Evolutionary conservation across 2,888 invertebrate genomes (phyloP), one percentile per base, ranked within the genome.

Genomic region (Boloria selene): DNA sequence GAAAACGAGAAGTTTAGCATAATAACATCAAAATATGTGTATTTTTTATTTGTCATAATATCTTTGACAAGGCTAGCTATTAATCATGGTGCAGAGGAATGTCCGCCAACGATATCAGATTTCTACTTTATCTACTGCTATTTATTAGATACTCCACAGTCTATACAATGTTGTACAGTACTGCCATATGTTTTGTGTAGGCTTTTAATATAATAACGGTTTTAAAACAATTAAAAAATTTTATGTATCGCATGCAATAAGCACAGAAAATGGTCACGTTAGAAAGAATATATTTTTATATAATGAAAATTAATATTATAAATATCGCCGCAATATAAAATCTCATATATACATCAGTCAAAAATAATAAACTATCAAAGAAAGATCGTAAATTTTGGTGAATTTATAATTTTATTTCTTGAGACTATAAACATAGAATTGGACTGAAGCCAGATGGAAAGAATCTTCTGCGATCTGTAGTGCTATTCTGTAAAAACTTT

Each of bases 31-130:
- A 14, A 18, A 26, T 38, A 2, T 10, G 6, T 26, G n/a, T 52
- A 52, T 6, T 26, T 52, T 52, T n/a, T n/a, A 52, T 31, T 31
- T 31, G 31, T 14, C 6, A 7, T 26, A 52, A 31, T 31, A 38
- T 38, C 31, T 52, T n/a, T 52, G n/a, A 26, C 52, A 51, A 51
- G 26, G 22, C 22, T 7, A 52, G 26, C n/a, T 18, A 26, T 52
- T 26, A 52, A n/a, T 52, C 26, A 44, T 7, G n/a, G 0, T 18
- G 22, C 55, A 22, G 14, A 42, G 42, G 44, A 56, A 51, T 58
- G 53, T 52, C 58, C 51, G 59, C 44, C 55, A 60, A 60, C 42
- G 49, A 52, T 61, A 65, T 65, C 65, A 45, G 16, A 55, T 45
- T 17, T 45, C 51, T 4, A n/a, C n/a, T 45, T 56, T 55, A 61